These are phyloP conservation scores for Ictalurus furcatus DNA, from an alignment of 2,113 vertebrate genomes.

Conservation along the genomic window DNA sequence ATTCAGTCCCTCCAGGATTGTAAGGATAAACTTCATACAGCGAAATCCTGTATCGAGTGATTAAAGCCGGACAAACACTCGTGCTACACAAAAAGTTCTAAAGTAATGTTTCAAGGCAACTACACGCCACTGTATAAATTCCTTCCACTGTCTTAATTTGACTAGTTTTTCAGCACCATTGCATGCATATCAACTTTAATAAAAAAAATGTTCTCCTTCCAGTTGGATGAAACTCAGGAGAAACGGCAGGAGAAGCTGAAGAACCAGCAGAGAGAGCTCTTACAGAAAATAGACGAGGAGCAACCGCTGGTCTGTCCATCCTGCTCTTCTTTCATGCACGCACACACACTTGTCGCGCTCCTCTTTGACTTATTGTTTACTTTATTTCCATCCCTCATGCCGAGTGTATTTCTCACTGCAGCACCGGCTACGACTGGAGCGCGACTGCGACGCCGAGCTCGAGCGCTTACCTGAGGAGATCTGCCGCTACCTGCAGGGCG, in stretches of 20 bases:
- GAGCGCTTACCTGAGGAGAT: slow-evolving; percentile 75
- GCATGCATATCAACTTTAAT: not conserved
- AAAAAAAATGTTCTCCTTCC: not conserved
- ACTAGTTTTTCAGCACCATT: not conserved
- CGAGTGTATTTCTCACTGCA: slow-evolving; percentile 51
- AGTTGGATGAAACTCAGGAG: slow-evolving; percentile 85
- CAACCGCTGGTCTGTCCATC: slow-evolving; percentile 73
- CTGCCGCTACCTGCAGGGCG: slow-evolving; percentile 73
- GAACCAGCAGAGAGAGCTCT: slow-evolving; percentile 71
- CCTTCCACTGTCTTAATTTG: not conserved
- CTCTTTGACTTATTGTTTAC: not conserved
- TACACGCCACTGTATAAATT: not conserved
- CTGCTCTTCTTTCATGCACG: not conserved
- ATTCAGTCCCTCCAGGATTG: no score
- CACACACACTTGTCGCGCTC: not conserved
- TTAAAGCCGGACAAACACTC: not conserved
- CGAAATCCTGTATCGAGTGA: not conserved
- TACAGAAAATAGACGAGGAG: slow-evolving; percentile 77
- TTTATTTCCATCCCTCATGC: not conserved
- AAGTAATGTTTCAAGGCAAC: not conserved
- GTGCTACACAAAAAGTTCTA: not conserved
- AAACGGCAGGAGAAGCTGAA: slow-evolving; percentile 78
- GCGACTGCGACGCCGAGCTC: slow-evolving; percentile 70
- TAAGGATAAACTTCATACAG: no score
- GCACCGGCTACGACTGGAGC: slow-evolving; percentile 70